phyloP scores from a whole-genome alignment of 2,888 invertebrate genomes.

The Cantharis nigra region DNA sequence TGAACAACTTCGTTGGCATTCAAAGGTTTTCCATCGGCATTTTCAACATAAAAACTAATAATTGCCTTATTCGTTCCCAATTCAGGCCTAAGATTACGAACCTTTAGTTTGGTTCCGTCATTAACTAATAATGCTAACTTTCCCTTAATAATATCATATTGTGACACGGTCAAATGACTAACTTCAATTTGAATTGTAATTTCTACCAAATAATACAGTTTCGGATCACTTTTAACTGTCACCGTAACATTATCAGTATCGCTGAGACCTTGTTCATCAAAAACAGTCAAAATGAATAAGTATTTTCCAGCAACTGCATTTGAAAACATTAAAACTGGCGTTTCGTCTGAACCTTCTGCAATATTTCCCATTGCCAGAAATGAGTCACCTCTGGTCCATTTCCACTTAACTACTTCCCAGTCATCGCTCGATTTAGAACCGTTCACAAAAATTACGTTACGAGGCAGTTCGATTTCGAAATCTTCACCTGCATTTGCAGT shows the following conservation, averaged over 20 bases:
- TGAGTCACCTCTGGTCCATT: conserved; percentile 78
- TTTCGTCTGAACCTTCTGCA: conserved; percentile 71
- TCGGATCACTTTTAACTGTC: conserved; percentile 78
- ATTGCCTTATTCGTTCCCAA: conserved; percentile 58
- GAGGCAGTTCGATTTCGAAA: conserved; percentile 75
- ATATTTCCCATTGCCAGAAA: conserved; percentile 85
- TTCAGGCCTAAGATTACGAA: conserved; percentile 58
- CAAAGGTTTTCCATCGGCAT: conserved; percentile 53
- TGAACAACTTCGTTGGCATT: conserved; percentile 69
- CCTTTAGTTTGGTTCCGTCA: conserved; percentile 68
- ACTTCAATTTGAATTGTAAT: conserved; percentile 79
- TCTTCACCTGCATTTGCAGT: conserved; percentile 89
- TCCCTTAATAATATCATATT: conserved; percentile 76
- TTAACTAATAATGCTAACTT: conserved; percentile 80
- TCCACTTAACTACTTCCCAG: conserved; percentile 81
- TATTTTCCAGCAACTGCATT: conserved; percentile 87
- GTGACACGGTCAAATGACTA: conserved; percentile 67
- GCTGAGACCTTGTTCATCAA: conserved; percentile 85
- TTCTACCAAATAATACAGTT: conserved; percentile 77
- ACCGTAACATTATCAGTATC: conserved; percentile 83
- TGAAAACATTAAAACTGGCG: conserved; percentile 78
- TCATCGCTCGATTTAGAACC: conserved; percentile 87
- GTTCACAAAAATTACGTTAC: conserved; percentile 77
- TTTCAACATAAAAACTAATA: conserved; percentile 57
- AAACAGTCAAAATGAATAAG: conserved; percentile 86